Evolutionary conservation across 2,888 invertebrate genomes (phyloP), one percentile per base, ranked within the genome.

Genomic region (Morpho deidamia): DNA sequence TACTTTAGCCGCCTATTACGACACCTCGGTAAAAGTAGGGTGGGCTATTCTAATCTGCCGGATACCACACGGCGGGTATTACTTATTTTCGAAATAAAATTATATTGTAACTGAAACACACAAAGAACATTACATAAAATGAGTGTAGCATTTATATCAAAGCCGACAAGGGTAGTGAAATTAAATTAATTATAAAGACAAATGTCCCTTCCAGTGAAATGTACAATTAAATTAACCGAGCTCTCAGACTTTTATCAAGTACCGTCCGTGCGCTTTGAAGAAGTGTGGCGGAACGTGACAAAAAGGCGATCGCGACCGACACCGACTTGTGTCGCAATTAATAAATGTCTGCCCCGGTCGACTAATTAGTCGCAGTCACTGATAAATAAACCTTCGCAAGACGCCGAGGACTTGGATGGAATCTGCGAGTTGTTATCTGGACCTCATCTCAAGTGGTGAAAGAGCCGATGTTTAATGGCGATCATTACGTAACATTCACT

Each of bases 321-420:
- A 76, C 73, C 63, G 74, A 82, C 81, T 78, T 73, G 79, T 82
- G 85, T 84, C 72, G 82, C 84, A 83, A 88, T 88, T 87, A 86
- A 86, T 87, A 86, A 79, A 85, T 66, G 86, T 87, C 87, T 68
- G 78, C 35, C 75, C 73, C 70, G 74, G 67, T 69, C 78, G 81
- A 81, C 83, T 86, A 87, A 88, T 87, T 86, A 85, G 83, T 80
- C 76, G 76, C 76, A 80, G 74, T 78, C 72, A 63, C 59, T 62
- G 74, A 78, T 76, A 74, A 76, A 78, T 72, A 80, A 80, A 77
- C 71, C 74, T 76, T 76, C 68, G 76, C 74, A n/a, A n/a, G n/a
- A 49, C 49, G 23, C 49, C 49, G 11, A 35, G 37, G 8, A 37
- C n/a, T 10, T 37, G n/a, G 37, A n/a, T 10, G 34, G 45, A 40